Percentiles rank a stretch among this genome's conserved stretches.
Evolutionary conservation across 2,888 invertebrate genomes (phyloP).

Genomic region (Sinotaia quadrata): DNA sequence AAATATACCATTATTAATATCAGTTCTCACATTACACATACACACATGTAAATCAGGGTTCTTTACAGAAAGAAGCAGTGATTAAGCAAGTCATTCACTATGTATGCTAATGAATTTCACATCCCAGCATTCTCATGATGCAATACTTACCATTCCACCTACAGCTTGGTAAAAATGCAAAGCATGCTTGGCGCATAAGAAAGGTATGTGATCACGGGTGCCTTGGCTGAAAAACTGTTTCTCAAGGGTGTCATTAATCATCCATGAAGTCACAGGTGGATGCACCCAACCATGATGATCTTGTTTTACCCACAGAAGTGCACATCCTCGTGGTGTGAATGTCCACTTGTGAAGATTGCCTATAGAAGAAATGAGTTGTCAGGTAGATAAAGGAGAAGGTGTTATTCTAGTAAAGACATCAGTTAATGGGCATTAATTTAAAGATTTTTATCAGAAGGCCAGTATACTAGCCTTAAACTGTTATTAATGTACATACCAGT

Average conservation of each 20-base stretch:
- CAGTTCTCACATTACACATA: no score
- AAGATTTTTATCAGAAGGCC: no score
- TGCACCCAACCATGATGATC: slow-evolving; percentile 44
- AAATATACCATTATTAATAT: no score
- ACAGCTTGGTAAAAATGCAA: slow-evolving; percentile 50
- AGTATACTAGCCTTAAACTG: no score
- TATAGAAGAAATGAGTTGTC: no score
- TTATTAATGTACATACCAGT: no score
- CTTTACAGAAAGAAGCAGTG: background rate
- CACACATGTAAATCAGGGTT: no score
- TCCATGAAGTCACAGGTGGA: slow-evolving; percentile 50
- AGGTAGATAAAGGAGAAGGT: no score
- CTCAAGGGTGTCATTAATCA: slow-evolving; percentile 38
- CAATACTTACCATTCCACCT: slow-evolving; percentile 50
- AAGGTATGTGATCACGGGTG: slow-evolving; percentile 48
- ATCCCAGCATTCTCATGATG: no score
- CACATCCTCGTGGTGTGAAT: slow-evolving; percentile 62
- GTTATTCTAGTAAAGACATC: no score
- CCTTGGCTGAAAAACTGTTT: slow-evolving; percentile 50
- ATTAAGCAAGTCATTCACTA: background rate
- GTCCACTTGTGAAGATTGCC: slow-evolving; percentile 69
- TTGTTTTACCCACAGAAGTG: slow-evolving; percentile 57
- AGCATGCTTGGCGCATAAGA: slow-evolving; percentile 39
- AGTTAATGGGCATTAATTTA: no score
- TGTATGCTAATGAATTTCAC: no score